Conservation (phyloP, 2,113 vertebrate genomes). For the Tinamus guttatus region DNA sequence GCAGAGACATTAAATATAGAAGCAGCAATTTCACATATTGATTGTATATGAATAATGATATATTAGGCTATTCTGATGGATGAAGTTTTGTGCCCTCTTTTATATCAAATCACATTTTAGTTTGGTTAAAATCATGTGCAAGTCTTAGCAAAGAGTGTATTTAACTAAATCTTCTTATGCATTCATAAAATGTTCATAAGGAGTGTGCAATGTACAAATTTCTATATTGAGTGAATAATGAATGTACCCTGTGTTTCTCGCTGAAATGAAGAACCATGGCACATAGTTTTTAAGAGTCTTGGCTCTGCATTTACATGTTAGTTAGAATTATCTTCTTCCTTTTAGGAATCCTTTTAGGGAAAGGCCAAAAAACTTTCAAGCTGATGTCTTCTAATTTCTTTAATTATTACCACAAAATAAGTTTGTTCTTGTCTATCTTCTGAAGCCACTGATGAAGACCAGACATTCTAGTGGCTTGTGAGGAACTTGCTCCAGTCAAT, state of each 20-base stretch:
- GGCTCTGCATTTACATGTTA: not conserved
- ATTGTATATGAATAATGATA: not conserved
- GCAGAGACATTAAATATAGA: not conserved
- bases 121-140: not conserved
- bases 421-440: not conserved
- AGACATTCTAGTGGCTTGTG: not conserved
- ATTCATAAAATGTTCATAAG: not conserved
- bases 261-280: not conserved
- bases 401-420: not conserved
- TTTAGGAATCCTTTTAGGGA: not conserved
- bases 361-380: not conserved
- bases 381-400: not conserved
- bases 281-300: not conserved
- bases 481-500: not conserved
- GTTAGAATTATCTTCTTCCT: not conserved
- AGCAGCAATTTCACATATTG: not conserved
- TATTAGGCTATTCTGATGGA: not conserved
- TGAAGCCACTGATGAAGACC: not conserved
- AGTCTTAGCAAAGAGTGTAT: not conserved
- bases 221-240: not conserved
- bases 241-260: not conserved
- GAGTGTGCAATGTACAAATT: not conserved
- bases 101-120: not conserved
- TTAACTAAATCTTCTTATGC: not conserved
- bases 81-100: not conserved